A percentile compares a stretch with the other conserved stretches of the same genome.
Evolutionary conservation across 2,113 vertebrate genomes (phyloP).

Genomic region (Syngnathoides biaculeatus): DNA sequence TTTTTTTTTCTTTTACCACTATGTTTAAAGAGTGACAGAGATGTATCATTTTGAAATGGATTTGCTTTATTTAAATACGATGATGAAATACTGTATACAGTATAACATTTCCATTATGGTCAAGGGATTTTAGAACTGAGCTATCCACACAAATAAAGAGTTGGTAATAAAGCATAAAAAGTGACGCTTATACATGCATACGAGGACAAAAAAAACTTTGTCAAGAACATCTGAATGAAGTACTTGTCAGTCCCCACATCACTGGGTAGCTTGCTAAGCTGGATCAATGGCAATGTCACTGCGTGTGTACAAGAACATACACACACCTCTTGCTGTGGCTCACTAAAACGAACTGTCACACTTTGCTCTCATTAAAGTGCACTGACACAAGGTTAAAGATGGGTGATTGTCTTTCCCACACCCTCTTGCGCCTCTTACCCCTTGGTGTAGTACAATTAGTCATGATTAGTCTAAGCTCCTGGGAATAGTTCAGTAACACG

Average conservation of each 20-base stretch:
- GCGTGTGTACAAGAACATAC: conserved; percentile 33
- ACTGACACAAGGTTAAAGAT: conserved; percentile 25
- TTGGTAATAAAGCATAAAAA: conserved; percentile 31
- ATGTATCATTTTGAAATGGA: too few relatives aligned
- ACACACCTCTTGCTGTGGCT: conserved; percentile 41
- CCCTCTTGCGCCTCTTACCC: conserved; percentile 15
- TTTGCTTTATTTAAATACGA: background rate
- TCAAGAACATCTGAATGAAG: conserved; percentile 68
- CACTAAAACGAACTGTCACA: conserved; percentile 46
- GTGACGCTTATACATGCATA: conserved; percentile 32
- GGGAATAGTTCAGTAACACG: conserved; percentile 2
- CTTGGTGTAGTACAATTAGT: conserved; percentile 21
- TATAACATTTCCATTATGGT: background rate
- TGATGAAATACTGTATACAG: too few relatives aligned
- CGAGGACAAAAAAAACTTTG: conserved; percentile 48
- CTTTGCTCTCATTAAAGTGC: conserved; percentile 38
- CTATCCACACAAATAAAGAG: conserved; percentile 18
- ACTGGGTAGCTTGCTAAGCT: conserved; percentile 66
- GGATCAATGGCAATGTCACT: conserved; percentile 69
- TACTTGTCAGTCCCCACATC: conserved; percentile 61
- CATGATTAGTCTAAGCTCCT: conserved; percentile 31
- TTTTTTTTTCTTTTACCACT: background rate
- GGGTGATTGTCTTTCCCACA: conserved; percentile 23
- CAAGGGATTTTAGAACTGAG: background rate
- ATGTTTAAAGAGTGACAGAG: background rate